Conservation (phyloP, 1,140 invertebrate species). For the Steinernema feltiae region DNA sequence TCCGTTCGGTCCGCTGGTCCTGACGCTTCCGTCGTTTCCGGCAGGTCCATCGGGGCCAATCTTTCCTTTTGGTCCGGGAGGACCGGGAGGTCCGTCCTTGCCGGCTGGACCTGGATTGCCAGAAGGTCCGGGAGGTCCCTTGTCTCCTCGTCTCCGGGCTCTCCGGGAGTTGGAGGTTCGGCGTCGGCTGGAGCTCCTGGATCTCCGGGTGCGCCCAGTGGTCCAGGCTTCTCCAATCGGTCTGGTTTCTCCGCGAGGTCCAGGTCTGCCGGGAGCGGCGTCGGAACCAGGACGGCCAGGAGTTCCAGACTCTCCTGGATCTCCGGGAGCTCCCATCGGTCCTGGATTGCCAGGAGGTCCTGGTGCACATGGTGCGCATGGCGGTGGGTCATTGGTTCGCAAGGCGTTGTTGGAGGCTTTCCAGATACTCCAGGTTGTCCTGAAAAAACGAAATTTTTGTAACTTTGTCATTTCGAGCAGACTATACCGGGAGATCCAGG, state of each 20-base stretch:
- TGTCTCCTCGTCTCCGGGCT: slow-evolving; percentile 17
- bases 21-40: slow-evolving; percentile 21
- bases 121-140: slow-evolving; percentile 19
- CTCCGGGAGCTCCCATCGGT: not conserved
- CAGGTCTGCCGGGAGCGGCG: slow-evolving; percentile 14
- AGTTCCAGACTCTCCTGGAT: slow-evolving; percentile 9
- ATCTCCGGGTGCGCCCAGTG: slow-evolving; percentile 8
- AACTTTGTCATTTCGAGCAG: not conserved
- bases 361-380: not conserved
- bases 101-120: slow-evolving; percentile 23
- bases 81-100: slow-evolving; percentile 20
- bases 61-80: slow-evolving; percentile 25
- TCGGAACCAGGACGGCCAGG: not conserved
- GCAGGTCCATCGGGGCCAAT: not conserved
- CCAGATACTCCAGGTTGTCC: slow-evolving; percentile 13
- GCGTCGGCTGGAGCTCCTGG: slow-evolving; percentile 8
- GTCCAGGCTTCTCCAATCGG: slow-evolving; percentile 21
- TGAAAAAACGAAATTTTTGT: not conserved
- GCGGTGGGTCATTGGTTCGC: not conserved
- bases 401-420: not conserved
- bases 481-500: slow-evolving; percentile 8
- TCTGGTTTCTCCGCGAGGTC: slow-evolving; percentile 18
- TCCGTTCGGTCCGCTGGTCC: slow-evolving; percentile 19
- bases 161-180: slow-evolving; percentile 21
- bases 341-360: slow-evolving; percentile 2